Conservation (phyloP, 2,113 vertebrate genomes). For the Thryonomys swinderianus region DNA sequence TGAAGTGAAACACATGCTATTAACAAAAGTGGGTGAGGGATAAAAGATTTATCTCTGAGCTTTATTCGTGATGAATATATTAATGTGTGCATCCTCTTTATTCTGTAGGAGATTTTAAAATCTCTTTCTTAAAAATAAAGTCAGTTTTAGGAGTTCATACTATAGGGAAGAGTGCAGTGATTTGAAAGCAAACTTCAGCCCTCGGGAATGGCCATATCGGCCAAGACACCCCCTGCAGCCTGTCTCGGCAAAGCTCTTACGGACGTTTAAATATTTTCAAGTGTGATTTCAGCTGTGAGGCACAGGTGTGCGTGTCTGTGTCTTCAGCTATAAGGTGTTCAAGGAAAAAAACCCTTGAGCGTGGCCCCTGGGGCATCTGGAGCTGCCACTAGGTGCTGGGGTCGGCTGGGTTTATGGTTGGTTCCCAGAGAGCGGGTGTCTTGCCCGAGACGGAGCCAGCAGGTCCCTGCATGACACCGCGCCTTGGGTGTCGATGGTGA, state of each 20-base stretch:
- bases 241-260: background rate
- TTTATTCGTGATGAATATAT: background rate
- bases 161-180: background rate
- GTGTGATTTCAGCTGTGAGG: background rate
- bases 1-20: background rate
- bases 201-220: background rate
- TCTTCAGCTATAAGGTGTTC: background rate
- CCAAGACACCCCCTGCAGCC: background rate
- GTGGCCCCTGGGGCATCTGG: no score
- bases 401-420: background rate
- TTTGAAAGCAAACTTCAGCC: background rate
- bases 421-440: no score
- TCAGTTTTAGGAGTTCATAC: background rate
- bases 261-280: background rate
- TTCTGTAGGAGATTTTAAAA: background rate
- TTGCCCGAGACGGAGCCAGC: background rate
- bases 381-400: no score
- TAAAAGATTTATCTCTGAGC: background rate
- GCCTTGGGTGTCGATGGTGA: background rate
- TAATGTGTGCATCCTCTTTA: background rate
- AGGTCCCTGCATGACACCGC: background rate
- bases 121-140: slow-evolving; percentile 2
- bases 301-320: background rate
- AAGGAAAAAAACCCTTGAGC: no score
- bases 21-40: background rate